phyloP scores from a whole-genome alignment of 2,113 vertebrate species.

The Dasyornis broadbenti region DNA sequence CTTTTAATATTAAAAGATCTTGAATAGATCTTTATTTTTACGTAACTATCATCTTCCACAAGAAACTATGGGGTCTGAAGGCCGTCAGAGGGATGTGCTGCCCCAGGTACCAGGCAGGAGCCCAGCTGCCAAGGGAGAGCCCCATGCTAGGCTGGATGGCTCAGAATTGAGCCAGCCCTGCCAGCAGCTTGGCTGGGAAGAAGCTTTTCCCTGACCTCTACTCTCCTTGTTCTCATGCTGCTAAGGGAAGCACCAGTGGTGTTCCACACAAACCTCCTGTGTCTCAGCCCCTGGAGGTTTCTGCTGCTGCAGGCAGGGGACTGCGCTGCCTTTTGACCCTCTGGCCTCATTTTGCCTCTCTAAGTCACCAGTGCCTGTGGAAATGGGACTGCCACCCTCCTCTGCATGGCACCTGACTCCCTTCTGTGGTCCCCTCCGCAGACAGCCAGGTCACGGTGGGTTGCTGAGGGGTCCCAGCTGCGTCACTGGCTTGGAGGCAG shows the following conservation, averaged over 20 bases:
- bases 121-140: not conserved
- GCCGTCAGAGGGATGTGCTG: not conserved
- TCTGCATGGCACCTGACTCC: rapidly evolving
- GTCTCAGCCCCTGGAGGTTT: not conserved
- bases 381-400: not conserved
- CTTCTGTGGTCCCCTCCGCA: not conserved
- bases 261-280: not conserved
- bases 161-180: not conserved
- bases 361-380: not conserved
- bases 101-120: not conserved
- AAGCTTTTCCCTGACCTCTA: not conserved
- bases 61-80: not conserved
- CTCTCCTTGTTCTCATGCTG: not conserved
- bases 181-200: not conserved
- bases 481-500: not conserved
- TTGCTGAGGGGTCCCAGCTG: not conserved
- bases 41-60: not conserved
- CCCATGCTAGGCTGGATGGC: not conserved
- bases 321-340: not conserved
- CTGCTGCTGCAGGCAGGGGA: not conserved
- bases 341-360: not conserved
- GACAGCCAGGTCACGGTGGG: rapidly evolving
- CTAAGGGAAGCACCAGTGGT: not conserved
- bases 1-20: not conserved
- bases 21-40: not conserved